Conservation (phyloP, 30 jellyfish, hydroid and myxozoan genomes). For the Phacellophora camtschatica region DNA sequence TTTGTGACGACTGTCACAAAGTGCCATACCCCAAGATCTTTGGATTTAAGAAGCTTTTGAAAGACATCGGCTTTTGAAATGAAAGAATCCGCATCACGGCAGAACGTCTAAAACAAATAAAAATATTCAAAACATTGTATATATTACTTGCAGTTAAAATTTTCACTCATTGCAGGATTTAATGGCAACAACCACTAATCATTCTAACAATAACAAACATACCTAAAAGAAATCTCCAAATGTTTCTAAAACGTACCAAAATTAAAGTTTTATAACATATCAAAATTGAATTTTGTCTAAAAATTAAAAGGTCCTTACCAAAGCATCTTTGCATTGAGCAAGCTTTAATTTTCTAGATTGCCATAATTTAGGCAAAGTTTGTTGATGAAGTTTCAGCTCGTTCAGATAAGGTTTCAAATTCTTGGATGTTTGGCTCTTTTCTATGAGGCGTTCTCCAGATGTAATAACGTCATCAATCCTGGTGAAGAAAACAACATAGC, state of each 20-base stretch:
- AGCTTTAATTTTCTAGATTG: neutral
- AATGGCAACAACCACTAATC: no score
- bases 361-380: slow-evolving; percentile 12
- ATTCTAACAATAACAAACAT: no score
- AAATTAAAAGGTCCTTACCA: slow-evolving; percentile 12
- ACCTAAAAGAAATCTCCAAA: no score
- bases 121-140: no score
- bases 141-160: no score
- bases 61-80: slow-evolving; percentile 27
- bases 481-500: no score
- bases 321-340: slow-evolving; percentile 18
- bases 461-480: slow-evolving; percentile 10
- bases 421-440: neutral
- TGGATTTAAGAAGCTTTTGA: slow-evolving; percentile 35
- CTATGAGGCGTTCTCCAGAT: slow-evolving; percentile 6
- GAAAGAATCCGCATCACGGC: slow-evolving; percentile 51
- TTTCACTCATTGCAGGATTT: no score
- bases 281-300: neutral
- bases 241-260: no score
- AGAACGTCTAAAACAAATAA: slow-evolving; percentile 37
- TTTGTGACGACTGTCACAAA: no score
- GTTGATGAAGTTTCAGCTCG: neutral
- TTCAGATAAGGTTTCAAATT: neutral
- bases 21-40: slow-evolving; percentile 37
- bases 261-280: neutral